phyloP scores from a whole-genome alignment of 2,797 vertebrate species.

The Delichon dasypus region DNA sequence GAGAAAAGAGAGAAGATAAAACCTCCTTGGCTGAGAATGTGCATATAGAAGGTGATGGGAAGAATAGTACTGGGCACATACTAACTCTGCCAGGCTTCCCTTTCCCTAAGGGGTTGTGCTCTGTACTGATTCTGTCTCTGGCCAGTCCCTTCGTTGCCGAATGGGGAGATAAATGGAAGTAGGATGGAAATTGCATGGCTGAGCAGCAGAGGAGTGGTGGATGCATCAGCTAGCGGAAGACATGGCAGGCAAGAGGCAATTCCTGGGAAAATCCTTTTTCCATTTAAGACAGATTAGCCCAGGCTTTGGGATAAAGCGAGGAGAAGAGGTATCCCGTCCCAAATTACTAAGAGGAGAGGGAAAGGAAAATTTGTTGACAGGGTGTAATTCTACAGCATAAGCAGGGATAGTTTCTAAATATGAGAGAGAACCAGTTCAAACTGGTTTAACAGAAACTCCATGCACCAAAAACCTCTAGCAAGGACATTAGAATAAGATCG shows the following conservation, averaged over 20 bases:
- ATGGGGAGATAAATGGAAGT: neutral
- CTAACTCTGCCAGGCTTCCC: neutral
- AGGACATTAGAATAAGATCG: neutral
- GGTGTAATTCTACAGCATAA: constrained; percentile 31
- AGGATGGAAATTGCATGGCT: neutral
- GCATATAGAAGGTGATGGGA: neutral
- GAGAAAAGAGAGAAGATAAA: neutral
- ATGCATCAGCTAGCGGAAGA: neutral
- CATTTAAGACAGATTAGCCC: neutral
- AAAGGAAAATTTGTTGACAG: constrained; percentile 5
- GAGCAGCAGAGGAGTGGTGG: neutral
- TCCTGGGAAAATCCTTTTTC: neutral
- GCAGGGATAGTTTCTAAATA: constrained; percentile 36
- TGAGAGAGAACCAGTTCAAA: constrained; percentile 53
- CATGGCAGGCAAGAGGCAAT: neutral
- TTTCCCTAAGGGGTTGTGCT: neutral
- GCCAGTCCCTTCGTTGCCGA: neutral
- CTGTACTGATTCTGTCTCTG: neutral
- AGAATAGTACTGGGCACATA: neutral
- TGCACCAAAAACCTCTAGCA: neutral
- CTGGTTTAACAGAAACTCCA: constrained; percentile 67
- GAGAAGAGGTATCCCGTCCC: neutral
- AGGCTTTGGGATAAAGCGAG: neutral
- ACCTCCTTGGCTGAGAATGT: neutral
- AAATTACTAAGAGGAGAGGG: neutral